These are phyloP conservation scores for Parotia lawesii DNA, from an alignment of 2,113 vertebrate species.

Conservation along the genomic window DNA sequence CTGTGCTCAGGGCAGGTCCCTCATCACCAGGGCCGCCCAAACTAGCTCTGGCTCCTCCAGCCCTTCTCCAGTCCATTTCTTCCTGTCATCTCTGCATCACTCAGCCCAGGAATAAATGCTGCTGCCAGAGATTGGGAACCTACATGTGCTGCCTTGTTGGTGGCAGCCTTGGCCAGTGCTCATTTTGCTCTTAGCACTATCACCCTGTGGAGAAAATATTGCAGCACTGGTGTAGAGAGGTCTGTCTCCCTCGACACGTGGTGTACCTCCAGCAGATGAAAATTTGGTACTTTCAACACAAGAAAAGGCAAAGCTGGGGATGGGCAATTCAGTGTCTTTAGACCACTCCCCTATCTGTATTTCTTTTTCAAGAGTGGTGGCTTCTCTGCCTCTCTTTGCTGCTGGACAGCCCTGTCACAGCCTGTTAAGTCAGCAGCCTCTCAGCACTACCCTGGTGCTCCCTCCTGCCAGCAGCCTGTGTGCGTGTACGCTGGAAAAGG, in stretches of 20 bases:
- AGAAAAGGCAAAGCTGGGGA: background rate
- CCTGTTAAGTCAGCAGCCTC: background rate
- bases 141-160: background rate
- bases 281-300: background rate
- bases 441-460: background rate
- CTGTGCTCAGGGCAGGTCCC: background rate
- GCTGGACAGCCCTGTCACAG: conserved; percentile 41
- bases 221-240: background rate
- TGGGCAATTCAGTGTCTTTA: background rate
- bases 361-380: background rate
- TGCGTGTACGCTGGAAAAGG: background rate
- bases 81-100: background rate
- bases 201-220: background rate
- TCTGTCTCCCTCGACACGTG: accelerated
- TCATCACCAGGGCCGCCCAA: accelerated
- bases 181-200: background rate
- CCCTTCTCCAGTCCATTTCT: conserved; percentile 14
- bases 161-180: background rate
- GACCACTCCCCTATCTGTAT: background rate
- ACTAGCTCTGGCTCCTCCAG: background rate
- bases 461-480: background rate
- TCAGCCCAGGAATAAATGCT: conserved; percentile 1
- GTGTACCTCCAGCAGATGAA: background rate
- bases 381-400: conserved; percentile 4
- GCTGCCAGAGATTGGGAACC: background rate